A percentile compares a stretch with the other conserved stretches of the same genome.
Evolutionary conservation across 2,888 invertebrate genomes (phyloP).

Genomic region (Lagria hirta): DNA sequence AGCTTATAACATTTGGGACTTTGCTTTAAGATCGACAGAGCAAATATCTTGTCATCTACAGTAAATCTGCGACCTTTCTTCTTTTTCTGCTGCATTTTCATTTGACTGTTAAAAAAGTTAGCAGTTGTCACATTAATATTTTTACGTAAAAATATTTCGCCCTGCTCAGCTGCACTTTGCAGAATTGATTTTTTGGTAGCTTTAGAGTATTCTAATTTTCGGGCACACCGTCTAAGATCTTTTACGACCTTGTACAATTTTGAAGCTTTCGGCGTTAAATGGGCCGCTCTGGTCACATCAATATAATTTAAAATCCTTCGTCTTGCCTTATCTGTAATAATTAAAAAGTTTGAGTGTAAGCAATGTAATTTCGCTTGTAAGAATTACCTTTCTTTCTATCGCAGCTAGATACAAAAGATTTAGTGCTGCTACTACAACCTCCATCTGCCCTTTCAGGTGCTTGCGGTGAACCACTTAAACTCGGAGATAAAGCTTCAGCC

Average conservation of each 20-base stretch:
- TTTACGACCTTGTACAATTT: background rate
- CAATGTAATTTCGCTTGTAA: no score
- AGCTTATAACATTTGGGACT: background rate
- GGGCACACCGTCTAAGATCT: no score
- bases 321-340: no score
- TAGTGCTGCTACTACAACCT: no score
- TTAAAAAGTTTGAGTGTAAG: no score
- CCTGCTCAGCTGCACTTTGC: background rate
- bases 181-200: background rate
- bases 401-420: no score
- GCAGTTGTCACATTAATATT: background rate
- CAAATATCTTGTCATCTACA: background rate
- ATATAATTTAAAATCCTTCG: background rate
- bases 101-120: background rate
- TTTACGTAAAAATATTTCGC: background rate
- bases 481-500: no score
- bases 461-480: no score
- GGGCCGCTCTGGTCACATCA: background rate
- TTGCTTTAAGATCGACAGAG: background rate
- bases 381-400: no score
- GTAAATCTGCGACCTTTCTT: background rate
- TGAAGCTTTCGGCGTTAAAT: background rate
- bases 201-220: no score
- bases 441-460: no score
- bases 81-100: background rate